These are phyloP conservation scores for Graphium colonna DNA, from an alignment of 2,888 invertebrate species.

Conservation along the genomic window DNA sequence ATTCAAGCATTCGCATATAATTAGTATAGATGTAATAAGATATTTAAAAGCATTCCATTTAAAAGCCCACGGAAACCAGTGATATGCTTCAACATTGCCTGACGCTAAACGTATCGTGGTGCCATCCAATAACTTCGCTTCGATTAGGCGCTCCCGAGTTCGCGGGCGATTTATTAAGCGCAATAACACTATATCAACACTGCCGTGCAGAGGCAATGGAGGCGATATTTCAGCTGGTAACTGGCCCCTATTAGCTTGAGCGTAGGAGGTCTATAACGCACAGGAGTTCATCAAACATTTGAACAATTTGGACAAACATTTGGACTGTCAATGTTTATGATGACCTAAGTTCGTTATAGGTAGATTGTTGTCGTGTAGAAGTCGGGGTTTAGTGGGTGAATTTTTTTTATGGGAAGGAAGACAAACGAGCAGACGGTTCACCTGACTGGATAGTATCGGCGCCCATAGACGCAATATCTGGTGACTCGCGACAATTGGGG, in stretches of 20 bases:
- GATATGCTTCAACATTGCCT: constrained; percentile 12
- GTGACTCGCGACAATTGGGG: no score
- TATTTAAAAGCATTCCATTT: no score
- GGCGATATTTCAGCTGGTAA: constrained; percentile 9
- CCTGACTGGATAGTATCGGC: no score
- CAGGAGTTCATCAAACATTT: no score
- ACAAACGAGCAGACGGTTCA: no score
- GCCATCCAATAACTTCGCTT: constrained; percentile 12
- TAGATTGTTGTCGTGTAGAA: neutral
- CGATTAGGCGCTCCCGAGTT: constrained; percentile 17
- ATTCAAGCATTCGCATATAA: neutral
- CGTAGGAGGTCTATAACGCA: constrained; percentile 8
- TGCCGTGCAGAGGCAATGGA: constrained; percentile 6
- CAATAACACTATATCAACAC: constrained; percentile 24
- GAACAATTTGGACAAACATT: no score
- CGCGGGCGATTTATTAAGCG: constrained; percentile 17
- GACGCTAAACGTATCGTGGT: constrained; percentile 8
- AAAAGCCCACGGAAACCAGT: neutral
- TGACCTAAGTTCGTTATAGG: neutral
- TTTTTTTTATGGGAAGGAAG: no score
- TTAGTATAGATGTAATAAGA: neutral
- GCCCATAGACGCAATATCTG: no score
- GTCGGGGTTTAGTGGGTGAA: no score
- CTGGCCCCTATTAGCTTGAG: constrained; percentile 18
- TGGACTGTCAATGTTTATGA: no score